Evolutionary conservation across 2,888 invertebrate genomes (phyloP), one percentile per base, ranked within the genome.

Genomic region (Rhingia rostrata): DNA sequence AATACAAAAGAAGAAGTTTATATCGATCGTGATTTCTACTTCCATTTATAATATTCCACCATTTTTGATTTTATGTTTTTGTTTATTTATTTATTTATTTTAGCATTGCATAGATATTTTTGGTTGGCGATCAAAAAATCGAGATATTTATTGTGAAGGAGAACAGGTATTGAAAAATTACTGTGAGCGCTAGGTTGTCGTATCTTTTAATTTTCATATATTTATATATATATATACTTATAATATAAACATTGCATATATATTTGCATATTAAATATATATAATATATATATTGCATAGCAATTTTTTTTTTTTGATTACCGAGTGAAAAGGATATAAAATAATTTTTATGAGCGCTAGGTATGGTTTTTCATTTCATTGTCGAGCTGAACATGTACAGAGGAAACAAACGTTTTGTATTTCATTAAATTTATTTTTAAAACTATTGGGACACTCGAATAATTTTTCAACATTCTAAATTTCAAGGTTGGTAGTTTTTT

Each of bases 111-210:
- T 70, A 53, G 58, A 56, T 60, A 61, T 67, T 51, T 45, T 74
- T 69, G 74, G 79, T 74, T 74, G 70, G 80, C 80, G 64, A 66
- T 37, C 80, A 70, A 56, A 61, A 47, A 9, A 39, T 70, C 74
- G 64, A 41, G 64, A 75, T 75, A 66, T 60, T 80, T 32, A 41
- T 58, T 84, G 80, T 84, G 84, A 84, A 84, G 84, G 84, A 84
- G 84, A 75, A 84, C 84, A 84, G 84, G 84, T 84, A 84, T 84
- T 80, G 73, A 69, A 77, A 22, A 54, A 70, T 79, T 64, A 70
- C 73, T 72, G 64, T 77, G 82, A 82, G 80, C 84, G 80, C 84
- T 84, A 84, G 84, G 84, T 64, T 84, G 84, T 84, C 70, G 73
- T 83, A 74, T 56, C 35, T 49, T 37, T 54, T 22, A 22, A 22